Evolutionary conservation across 2,797 vertebrate species (phyloP), one percentile per base, ranked within the genome.

Genomic region (Lindbergichthys nudifrons): DNA sequence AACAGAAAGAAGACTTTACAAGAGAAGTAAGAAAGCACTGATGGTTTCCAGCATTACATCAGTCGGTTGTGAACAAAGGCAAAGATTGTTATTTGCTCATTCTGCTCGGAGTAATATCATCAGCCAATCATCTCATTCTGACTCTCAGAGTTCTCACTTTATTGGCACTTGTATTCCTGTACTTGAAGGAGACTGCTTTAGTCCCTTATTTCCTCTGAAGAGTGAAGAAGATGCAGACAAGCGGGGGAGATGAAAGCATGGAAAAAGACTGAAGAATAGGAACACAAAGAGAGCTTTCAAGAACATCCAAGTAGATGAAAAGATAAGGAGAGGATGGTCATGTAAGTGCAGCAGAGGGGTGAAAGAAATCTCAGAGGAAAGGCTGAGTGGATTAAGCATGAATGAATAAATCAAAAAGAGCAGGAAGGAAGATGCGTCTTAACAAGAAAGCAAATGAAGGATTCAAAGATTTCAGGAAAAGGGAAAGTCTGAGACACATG

Each of bases 131-230:
- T 75, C 41, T 61, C 62, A 26, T 48, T 71, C 51, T 18, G 52
- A 58, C 30, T 76, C 53, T 51, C 59, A 36, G 18, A 70, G 69
- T 30, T 32, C 54, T 64, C 59, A 56, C 45, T 54, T 61, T 30
- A 2, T 1, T 16, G 41, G 39, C 50, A n/a, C 15, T 93, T 92
- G 84, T 88, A 93, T 89, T 70, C 85, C 80, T 45, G 76, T 9
- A 66, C 75, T 63, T 67, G 42, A 77, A 70, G 45, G 36, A 58
- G n/a, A 54, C 4, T 43, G 46, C 80, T 43, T 62, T 13, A 59
- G 63, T 39, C 45, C 11, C 21, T 36, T 5, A 41, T 21, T 42
- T 66, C 51, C 30, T 76, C 61, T 66, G 42, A 46, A 54, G 71
- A 68, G 60, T 36, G 57, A 79, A 48, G 70, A 65, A 53, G 75